Base-by-base conservation (phyloP, 1,140 invertebrate genomes). In the Limonius californicus region DNA sequence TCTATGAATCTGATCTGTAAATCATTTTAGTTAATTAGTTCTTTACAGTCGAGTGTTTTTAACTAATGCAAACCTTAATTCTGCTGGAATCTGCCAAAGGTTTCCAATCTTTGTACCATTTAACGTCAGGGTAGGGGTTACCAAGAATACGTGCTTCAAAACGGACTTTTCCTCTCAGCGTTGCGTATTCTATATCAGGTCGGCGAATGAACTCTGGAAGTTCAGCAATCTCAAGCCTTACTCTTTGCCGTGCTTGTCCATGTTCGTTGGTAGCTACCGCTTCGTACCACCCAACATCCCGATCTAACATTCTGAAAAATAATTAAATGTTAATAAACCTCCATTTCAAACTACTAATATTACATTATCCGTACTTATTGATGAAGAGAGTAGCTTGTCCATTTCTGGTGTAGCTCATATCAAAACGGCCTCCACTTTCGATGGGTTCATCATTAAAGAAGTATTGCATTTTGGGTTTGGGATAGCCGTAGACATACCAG, bases 71-170 rank as follows among this genome's bases (percentile, higher is more conserved):
- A 69, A 92, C 89, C 82, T 92, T 94, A 16, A 92, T 86, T 68
- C 93, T 85, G 4, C 84, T 82, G 0, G 91, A 90, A 1, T 89
- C 77, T 1, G 90, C 86, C 4, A 97, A 73, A 1, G 92, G 94
- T 72, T 92, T 89, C 94, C 94, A 97, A 75, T 98, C 94, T 78
- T 97, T 98, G 79, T 91, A 97, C 92, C 94, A 98, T 74, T 93
- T 95, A n/a, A 99, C 86, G 65, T 95, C 92, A 0, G 97, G 96
- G 70, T 89, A 88, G 0, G 97, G 97, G 58, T 93, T 86, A 9
- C 95, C 97, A 20, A 87, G 88, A 42, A 98, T 86, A 54, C 90
- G 83, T 42, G 95, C 96, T 72, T 91, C 89, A 23, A 99, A 80
- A 50, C 86, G 82, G 2, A 87, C 90, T 50, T 82, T 84, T 57